Base-by-base conservation (phyloP, 2,797 vertebrate genomes). In the Myotis daubentonii region DNA sequence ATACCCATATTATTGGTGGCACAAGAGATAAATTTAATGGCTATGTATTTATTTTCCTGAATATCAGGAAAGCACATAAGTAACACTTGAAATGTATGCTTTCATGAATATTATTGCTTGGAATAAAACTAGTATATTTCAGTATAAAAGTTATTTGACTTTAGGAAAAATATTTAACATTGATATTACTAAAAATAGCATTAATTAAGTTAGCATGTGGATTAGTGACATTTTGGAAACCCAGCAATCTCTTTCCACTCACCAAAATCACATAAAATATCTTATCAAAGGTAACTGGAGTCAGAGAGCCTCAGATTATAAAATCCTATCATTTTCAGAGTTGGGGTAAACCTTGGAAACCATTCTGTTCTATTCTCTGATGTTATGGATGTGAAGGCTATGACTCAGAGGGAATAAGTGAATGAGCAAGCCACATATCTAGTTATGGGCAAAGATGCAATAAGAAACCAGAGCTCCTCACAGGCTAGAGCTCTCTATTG, bases 1-100 rank as follows among this genome's bases (percentile, higher is more conserved):
- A 96, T 93, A 91, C 91, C 90, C 94, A 92, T 96, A 92, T 97
- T 96, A 97, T 95, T 97, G 95, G 96, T 94, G 90, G 93, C 93
- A 60, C 81, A 96, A 97, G 97, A 97, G 92, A 94, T 92, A 97
- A 93, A 98, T 97, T 75, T 84, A 91, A 89, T 74, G n/a, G 13
- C 79, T 80, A 91, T 66, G 16, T 33, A 94, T 84, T 94, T 90
- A 94, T 92, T 94, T 95, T 49, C 80, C 41, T 84, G 16, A 74
- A 28, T 53, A 53, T 75, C 71, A 28, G 22, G 51, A 89, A 93
- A 76, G 2, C 20, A 38, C 8, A 65, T 20, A 57, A 62, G 41
- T 81, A 70, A 84, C 36, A 79, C 28, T 92, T 62, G 80, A 94
- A 92, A 93, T 23, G 8, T 87, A 85, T 87, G 41, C 20, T 75